Base-by-base conservation (phyloP, 1,140 invertebrate species). In the Bombus sylvicola region DNA sequence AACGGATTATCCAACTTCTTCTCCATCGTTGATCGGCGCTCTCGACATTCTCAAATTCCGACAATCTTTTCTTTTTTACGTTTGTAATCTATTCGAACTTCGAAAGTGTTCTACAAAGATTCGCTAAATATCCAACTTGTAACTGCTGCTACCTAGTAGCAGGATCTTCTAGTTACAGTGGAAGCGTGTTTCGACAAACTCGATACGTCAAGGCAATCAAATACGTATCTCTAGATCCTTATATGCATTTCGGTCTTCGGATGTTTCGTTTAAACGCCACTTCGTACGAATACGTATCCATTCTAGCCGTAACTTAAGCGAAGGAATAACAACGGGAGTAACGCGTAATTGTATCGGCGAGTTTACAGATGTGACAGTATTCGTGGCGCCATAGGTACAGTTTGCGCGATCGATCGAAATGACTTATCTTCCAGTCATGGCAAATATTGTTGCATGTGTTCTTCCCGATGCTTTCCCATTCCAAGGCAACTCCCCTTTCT, bases 1-100 rank as follows among this genome's bases (percentile, higher is more conserved):
- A 57, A 57, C 80, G 77, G 89, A 88, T 90, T 88, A 90, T 86
- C 83, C 73, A 25, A 15, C 74, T 69, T 89, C 74, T 41, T 88
- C 66, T 9, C 2, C 18, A 1, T 37, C 34, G 12, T 6, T 3
- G 37, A 15, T 31, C n/a, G 15, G 15, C 28, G 28, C 12, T 59
- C 9, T 68, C 43, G 22, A 10, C 18, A 18, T 47, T 41, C 64
- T 41, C 12, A 8, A 4, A 47, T 9, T 18, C 18, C 69, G 69
- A 31, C n/a, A 1, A 8, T 22, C 25, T 9, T n/a, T 22, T 15
- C 34, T 43, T 25, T 8, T 15, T 80, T 39, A 12, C 34, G 34
- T 13, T 22, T 8, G 47, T 22, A 53, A 53, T 53, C 47, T 22
- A 22, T 53, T 53, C 5, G 18, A 53, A 53, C 47, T 22, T n/a